Conservation (phyloP, 2,797 vertebrate genomes). For the Oreochromis grahami region DNA sequence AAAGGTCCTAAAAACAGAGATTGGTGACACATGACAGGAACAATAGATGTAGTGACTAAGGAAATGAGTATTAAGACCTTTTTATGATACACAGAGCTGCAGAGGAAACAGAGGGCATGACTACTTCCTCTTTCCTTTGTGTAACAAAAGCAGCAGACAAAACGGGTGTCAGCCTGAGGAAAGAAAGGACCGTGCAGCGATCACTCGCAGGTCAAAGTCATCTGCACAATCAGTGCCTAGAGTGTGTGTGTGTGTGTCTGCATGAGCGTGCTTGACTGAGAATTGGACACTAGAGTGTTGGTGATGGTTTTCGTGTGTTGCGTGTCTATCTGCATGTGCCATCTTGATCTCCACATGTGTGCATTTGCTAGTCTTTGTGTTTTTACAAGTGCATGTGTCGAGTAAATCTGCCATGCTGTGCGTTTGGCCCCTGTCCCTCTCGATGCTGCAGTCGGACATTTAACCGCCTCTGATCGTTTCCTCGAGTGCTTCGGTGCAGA, state of each 20-base stretch:
- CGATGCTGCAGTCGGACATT: not conserved
- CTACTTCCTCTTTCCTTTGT: slow-evolving; percentile 50
- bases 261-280: not conserved
- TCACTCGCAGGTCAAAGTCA: slow-evolving; percentile 60
- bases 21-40: not conserved
- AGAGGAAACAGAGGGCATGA: slow-evolving; percentile 42
- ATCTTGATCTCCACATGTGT: not conserved
- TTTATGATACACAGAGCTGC: not conserved
- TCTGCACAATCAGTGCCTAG: slow-evolving; percentile 1
- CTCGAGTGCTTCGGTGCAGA: slow-evolving; percentile 13
- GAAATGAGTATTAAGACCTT: slow-evolving; percentile 8
- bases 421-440: slow-evolving; percentile 15
- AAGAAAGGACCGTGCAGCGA: slow-evolving; percentile 17
- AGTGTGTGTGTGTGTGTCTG: not conserved
- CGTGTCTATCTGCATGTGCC: not conserved
- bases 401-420: slow-evolving; percentile 10
- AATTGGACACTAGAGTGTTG: not conserved
- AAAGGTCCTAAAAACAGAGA: not conserved
- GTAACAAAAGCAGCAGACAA: slow-evolving; percentile 6
- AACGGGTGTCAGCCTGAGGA: not conserved
- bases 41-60: not conserved
- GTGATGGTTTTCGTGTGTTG: not conserved
- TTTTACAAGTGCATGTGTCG: not conserved
- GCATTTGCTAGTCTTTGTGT: not conserved
- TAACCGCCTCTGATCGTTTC: slow-evolving; percentile 29